These are phyloP conservation scores for Brachionus plicatilis DNA, from an alignment of 1,140 invertebrate species.

Conservation along the genomic window DNA sequence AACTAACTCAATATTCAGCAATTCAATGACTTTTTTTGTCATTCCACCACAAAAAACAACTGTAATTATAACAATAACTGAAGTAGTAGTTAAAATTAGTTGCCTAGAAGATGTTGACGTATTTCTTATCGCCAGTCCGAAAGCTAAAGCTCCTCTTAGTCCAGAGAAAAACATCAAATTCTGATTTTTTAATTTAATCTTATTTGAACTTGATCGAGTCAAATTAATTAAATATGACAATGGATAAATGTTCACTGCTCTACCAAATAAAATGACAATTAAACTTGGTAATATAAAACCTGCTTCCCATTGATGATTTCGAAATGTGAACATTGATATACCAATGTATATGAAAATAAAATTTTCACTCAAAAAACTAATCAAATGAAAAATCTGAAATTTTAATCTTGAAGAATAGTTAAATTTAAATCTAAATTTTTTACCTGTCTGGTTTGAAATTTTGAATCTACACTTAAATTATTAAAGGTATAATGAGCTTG, in stretches of 20 bases:
- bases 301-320: constrained; percentile 84
- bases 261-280: constrained; percentile 73
- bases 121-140: constrained; percentile 90
- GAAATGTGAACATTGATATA: constrained; percentile 96
- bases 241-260: constrained; percentile 89
- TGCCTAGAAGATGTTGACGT: constrained; percentile 80
- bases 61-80: constrained; percentile 88
- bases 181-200: constrained; percentile 76
- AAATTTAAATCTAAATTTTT: not conserved
- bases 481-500: constrained; percentile 99
- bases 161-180: constrained; percentile 97
- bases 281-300: constrained; percentile 86
- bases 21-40: constrained; percentile 79
- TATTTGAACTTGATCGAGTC: constrained; percentile 71
- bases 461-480: constrained; percentile 79
- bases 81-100: constrained; percentile 89
- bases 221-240: constrained; percentile 87
- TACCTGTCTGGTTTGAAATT: constrained; percentile 52
- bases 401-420: constrained; percentile 57
- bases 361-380: constrained; percentile 94
- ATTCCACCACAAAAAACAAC: constrained; percentile 90
- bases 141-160: constrained; percentile 93
- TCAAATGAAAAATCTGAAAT: constrained; percentile 92
- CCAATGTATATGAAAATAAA: constrained; percentile 99
- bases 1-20: constrained; percentile 62